Percentiles rank a stretch among this genome's conserved stretches.
Evolutionary conservation across 1,140 invertebrate genomes (phyloP).

Genomic region (Sminthurides bifidus): DNA sequence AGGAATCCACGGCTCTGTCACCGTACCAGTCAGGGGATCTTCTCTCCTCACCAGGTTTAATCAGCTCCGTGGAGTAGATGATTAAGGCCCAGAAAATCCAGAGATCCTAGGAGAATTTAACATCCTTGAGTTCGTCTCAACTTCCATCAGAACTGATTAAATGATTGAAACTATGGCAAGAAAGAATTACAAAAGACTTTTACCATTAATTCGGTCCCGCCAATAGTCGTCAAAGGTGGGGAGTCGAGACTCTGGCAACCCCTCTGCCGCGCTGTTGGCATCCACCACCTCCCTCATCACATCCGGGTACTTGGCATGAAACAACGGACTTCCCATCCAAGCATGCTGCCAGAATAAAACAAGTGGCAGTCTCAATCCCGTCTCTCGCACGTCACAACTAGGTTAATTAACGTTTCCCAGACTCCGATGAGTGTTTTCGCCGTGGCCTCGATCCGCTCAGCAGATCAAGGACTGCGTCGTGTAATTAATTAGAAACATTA

Average conservation of each 20-base stretch:
- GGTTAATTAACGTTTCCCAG: too few species aligned
- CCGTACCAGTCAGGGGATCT: conserved; percentile 1
- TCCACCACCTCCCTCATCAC: conserved; percentile 31
- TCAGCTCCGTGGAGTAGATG: conserved; percentile 21
- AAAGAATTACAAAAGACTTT: not conserved
- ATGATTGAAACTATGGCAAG: not conserved
- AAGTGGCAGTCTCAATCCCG: too few species aligned
- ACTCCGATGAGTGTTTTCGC: too few species aligned
- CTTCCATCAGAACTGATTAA: too few species aligned
- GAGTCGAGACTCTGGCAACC: conserved; percentile 21
- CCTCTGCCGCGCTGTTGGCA: conserved; percentile 20
- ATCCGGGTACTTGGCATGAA: conserved; percentile 41
- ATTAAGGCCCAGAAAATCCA: conserved; percentile 23
- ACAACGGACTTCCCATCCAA: conserved; percentile 51
- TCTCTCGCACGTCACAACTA: too few species aligned
- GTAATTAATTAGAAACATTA: too few species aligned
- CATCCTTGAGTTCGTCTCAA: too few species aligned
- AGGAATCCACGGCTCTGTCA: not conserved
- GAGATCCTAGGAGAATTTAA: conserved; percentile 11
- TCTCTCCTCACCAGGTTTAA: not conserved
- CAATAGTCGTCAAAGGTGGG: conserved; percentile 33
- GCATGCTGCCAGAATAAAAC: conserved; percentile 36
- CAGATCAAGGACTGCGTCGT: too few species aligned
- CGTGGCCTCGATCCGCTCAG: too few species aligned
- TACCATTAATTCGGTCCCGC: conserved; percentile 40